Base-by-base conservation (phyloP, 2,113 vertebrate genomes). In the Chrysochloris asiatica region DNA sequence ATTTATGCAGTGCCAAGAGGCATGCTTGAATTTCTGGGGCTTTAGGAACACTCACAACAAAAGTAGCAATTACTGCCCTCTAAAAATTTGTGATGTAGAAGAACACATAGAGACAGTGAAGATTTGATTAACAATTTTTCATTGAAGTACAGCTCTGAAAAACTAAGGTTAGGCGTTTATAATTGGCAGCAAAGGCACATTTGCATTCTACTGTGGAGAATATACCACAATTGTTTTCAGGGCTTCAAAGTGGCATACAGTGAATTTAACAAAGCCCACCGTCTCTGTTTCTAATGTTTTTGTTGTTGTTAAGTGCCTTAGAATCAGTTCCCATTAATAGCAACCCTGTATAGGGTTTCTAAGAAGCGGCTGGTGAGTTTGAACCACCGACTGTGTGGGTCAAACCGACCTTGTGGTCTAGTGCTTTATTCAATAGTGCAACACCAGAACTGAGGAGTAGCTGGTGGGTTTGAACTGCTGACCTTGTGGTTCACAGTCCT, bases 1-100 rank as follows among this genome's bases (percentile, higher is more conserved):
- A 90, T 93, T 86, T 93, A 94, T 90, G 88, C 21, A 90, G 59
- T 90, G 26, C 54, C 80, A 93, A 75, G 28, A 90, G 72, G 65
- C 22, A 80, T 86, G 59, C 8, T 80, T 65, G 13, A 92, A 11
- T 24, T 69, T 6, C 5, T 88, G 26, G 2, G 33, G n/a, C 30
- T 88, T 90, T 81, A 86, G 67, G 78, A 83, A 89, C 12, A 82
- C 38, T 67, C 47, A 86, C 26, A 88, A 85, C 0, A 45, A 89
- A 88, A 71, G 83, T 0, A 52, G 38, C 28, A 19, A 41, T 69
- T 86, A 19, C n/a, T 83, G 47, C 22, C 56, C 38, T 84, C 67
- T 48, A 24, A 83, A 91, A 94, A 90, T 92, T 45, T 93, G 8
- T 9, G 56, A 16, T 88, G 82, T 82, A 82, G 69, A 85, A 63